These are phyloP conservation scores for Hydropotes inermis DNA, from an alignment of 2,113 vertebrate genomes.

Conservation along the genomic window DNA sequence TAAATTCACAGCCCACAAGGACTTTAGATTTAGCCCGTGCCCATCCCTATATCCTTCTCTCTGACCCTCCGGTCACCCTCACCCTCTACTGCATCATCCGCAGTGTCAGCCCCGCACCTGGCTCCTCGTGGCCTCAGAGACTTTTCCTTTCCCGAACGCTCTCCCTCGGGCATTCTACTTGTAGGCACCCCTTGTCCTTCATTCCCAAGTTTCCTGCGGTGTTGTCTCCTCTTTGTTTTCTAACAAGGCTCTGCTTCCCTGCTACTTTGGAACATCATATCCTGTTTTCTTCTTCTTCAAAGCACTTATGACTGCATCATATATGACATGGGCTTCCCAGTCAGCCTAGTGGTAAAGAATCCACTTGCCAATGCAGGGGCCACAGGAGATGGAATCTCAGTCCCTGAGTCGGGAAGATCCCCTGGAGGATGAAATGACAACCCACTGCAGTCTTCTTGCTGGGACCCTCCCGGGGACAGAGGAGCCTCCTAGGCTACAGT, in stretches of 20 bases:
- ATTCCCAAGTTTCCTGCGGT: no score
- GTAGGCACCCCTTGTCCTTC: neutral
- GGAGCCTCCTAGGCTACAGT: neutral
- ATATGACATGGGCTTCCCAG: neutral
- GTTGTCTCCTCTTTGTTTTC: neutral
- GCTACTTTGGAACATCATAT: neutral
- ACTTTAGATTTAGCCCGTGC: neutral
- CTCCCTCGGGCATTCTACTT: neutral
- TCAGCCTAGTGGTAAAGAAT: neutral
- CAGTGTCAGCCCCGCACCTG: fast-evolving
- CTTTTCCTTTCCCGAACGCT: neutral
- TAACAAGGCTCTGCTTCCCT: neutral
- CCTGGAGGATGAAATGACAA: neutral
- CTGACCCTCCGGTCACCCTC: no score
- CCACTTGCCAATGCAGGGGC: neutral
- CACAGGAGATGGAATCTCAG: neutral
- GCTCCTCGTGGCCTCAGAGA: neutral
- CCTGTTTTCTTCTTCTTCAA: neutral
- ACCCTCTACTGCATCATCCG: fast-evolving
- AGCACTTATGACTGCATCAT: neutral
- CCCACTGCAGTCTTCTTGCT: neutral
- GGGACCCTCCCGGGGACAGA: neutral
- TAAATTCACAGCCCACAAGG: neutral
- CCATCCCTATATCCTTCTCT: neutral
- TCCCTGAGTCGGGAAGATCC: neutral